These are phyloP conservation scores for Onychostoma macrolepis DNA, from an alignment of 2,113 vertebrate genomes.

Conservation along the genomic window DNA sequence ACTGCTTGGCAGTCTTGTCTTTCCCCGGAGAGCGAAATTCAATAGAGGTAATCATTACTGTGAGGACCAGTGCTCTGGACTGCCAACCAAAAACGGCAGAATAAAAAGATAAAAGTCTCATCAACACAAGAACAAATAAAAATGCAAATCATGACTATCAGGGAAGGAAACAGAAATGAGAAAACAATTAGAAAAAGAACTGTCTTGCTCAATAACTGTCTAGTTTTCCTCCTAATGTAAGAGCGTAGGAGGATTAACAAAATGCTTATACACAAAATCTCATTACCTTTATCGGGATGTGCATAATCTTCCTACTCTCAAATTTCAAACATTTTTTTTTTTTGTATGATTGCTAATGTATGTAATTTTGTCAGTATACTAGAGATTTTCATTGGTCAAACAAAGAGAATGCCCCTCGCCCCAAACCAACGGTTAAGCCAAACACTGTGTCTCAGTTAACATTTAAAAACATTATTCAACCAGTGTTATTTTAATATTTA, in stretches of 20 bases:
- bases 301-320: background rate
- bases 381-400: background rate
- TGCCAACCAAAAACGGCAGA: conserved; percentile 16
- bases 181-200: conserved; percentile 20
- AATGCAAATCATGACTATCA: conserved; percentile 6
- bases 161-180: background rate
- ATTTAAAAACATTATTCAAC: background rate
- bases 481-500: background rate
- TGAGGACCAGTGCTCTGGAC: conserved; percentile 32
- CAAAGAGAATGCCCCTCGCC: background rate
- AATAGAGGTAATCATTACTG: conserved; percentile 53
- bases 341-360: background rate
- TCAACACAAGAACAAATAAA: background rate
- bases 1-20: conserved; percentile 15
- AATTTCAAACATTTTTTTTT: background rate
- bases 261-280: background rate
- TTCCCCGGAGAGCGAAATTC: conserved; percentile 45
- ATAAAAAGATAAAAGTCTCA: conserved; percentile 1
- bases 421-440: background rate
- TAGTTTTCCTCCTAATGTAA: conserved; percentile 5
- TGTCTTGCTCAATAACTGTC: background rate
- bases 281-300: conserved; percentile 2
- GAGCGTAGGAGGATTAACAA: background rate
- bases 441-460: background rate
- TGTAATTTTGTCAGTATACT: background rate